phyloP scores from a whole-genome alignment of 2,113 vertebrate genomes.

The Dipodomys spectabilis region DNA sequence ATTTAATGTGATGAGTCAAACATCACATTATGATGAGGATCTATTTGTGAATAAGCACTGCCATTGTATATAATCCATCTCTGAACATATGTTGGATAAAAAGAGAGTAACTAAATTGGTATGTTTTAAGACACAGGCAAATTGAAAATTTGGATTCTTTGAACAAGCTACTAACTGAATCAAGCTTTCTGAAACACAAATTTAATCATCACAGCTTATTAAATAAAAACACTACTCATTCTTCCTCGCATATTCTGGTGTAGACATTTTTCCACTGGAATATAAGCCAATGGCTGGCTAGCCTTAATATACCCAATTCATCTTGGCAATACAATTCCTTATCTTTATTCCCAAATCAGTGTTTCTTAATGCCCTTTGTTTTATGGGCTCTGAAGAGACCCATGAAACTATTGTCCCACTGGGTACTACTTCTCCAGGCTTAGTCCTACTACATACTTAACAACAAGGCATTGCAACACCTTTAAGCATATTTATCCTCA shows the following conservation, averaged over 20 bases:
- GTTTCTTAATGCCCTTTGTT: not conserved
- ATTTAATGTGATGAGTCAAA: not conserved
- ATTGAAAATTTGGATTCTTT: not conserved
- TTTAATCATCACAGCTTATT: not conserved
- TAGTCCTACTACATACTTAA: not conserved
- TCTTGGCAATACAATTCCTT: not conserved
- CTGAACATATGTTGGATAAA: not conserved
- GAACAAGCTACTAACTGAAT: not conserved
- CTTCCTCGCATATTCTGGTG: not conserved
- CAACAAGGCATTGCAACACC: not conserved
- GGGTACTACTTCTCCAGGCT: not conserved
- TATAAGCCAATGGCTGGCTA: not conserved
- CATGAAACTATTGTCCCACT: not conserved
- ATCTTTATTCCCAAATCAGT: not conserved
- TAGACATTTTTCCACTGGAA: not conserved
- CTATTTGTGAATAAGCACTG: not conserved
- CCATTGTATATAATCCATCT: not conserved
- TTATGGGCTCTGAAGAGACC: not conserved
- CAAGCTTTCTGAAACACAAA: not conserved
- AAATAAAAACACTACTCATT: not conserved
- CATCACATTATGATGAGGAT: not conserved
- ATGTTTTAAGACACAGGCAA: not conserved
- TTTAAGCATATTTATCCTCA: not conserved
- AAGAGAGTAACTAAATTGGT: not conserved
- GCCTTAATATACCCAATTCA: not conserved